Evolutionary conservation across 2,113 vertebrate species (phyloP).

Genomic region (Ia io): DNA sequence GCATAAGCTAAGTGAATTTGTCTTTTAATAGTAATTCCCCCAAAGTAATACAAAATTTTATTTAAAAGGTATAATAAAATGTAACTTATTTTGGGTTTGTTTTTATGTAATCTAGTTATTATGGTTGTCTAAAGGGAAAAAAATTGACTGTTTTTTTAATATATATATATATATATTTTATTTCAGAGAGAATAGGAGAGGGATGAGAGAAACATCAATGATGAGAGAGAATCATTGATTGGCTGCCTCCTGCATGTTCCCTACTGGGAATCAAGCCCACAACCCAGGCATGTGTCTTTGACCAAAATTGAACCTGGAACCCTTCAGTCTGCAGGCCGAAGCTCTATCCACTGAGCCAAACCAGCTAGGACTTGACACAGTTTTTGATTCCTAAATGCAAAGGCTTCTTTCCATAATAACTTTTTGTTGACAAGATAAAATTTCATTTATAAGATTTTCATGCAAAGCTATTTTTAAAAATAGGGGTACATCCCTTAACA

Average conservation of each 20-base stretch:
- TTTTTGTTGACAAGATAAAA: background rate
- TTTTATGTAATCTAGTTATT: background rate
- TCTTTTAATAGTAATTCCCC: background rate
- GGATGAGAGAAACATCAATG: too few species aligned
- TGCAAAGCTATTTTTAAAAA: background rate
- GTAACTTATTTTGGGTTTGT: background rate
- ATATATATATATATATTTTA: too few species aligned
- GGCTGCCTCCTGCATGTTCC: too few species aligned
- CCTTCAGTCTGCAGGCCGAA: too few species aligned
- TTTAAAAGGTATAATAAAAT: background rate
- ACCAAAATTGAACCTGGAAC: too few species aligned
- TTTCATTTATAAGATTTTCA: background rate
- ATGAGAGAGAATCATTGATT: too few species aligned
- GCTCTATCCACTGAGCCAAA: too few species aligned
- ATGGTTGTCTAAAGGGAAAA: background rate
- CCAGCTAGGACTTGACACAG: too few species aligned
- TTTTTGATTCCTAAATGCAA: background rate
- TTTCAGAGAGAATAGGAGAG: too few species aligned
- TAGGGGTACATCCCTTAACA: background rate
- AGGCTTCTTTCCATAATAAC: background rate
- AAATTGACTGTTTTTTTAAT: background rate
- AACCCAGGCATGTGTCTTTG: too few species aligned
- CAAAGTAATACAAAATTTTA: background rate
- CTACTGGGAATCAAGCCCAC: too few species aligned
- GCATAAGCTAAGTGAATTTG: background rate